Percentiles rank a stretch among this genome's conserved stretches.
Evolutionary conservation across 2,113 vertebrate species (phyloP).

Genomic region (Pogona vitticeps): DNA sequence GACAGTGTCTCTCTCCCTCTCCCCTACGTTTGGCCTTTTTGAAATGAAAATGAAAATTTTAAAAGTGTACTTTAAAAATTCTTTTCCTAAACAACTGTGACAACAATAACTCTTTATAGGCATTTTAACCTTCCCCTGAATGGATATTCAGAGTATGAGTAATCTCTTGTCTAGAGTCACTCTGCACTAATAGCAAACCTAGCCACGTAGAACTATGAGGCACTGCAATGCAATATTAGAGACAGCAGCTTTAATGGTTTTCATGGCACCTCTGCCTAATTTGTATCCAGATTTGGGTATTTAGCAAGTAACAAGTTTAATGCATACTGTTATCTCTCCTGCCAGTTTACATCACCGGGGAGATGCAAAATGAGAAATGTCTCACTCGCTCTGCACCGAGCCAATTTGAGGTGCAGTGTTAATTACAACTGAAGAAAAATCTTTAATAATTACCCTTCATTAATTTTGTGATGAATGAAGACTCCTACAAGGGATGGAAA

Average conservation of each 20-base stretch:
- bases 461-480: conserved; percentile 48
- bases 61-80: not conserved
- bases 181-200: conserved; percentile 18
- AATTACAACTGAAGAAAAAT: conserved; percentile 40
- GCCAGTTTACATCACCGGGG: conserved; percentile 8
- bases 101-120: not conserved
- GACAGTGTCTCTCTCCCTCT: not conserved
- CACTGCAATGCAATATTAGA: conserved; percentile 38
- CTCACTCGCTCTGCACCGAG: conserved; percentile 41
- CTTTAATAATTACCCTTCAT: conserved; percentile 45
- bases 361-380: conserved; percentile 27
- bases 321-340: conserved; percentile 20
- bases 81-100: not conserved
- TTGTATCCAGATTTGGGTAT: conserved; percentile 24
- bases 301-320: conserved; percentile 41
- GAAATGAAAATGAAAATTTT: not conserved
- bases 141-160: conserved; percentile 5
- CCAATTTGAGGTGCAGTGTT: conserved; percentile 19
- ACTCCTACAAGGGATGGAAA: conserved; percentile 28
- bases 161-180: not conserved
- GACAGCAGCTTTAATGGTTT: conserved; percentile 25
- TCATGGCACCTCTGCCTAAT: conserved; percentile 36
- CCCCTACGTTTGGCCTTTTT: not conserved
- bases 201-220: not conserved
- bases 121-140: not conserved